Conservation (phyloP, 2,113 vertebrate genomes). For the Illadopsis cleaveri region DNA sequence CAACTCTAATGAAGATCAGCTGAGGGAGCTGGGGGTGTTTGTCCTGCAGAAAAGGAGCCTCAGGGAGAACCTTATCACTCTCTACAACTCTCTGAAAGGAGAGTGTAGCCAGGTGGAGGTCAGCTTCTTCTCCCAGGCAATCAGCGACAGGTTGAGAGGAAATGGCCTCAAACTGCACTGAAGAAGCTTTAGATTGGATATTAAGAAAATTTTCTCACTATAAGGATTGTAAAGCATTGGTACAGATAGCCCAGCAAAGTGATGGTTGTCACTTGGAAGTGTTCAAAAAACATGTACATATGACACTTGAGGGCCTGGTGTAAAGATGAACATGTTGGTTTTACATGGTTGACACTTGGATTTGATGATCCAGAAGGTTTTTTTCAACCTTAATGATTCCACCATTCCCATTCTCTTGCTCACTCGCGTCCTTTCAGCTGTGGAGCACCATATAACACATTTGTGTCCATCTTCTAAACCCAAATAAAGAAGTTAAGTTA, state of each 20-base stretch:
- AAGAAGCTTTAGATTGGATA: neutral
- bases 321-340: neutral
- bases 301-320: neutral
- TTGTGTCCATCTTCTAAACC: neutral
- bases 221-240: neutral
- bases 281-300: neutral
- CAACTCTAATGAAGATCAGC: neutral
- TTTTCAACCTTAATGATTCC: neutral
- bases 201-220: neutral
- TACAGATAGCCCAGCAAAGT: neutral
- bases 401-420: neutral
- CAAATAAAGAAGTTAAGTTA: neutral
- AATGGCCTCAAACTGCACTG: neutral
- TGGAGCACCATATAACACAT: neutral
- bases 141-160: accelerated
- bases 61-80: accelerated
- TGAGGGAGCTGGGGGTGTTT: neutral
- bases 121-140: neutral
- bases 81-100: neutral
- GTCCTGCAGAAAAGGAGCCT: neutral
- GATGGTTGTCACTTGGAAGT: neutral
- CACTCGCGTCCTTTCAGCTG: accelerated
- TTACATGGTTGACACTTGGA: accelerated
- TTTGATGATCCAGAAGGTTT: neutral
- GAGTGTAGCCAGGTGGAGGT: accelerated